phyloP scores from a whole-genome alignment of 2,113 vertebrate species.

The Gavia stellata region DNA sequence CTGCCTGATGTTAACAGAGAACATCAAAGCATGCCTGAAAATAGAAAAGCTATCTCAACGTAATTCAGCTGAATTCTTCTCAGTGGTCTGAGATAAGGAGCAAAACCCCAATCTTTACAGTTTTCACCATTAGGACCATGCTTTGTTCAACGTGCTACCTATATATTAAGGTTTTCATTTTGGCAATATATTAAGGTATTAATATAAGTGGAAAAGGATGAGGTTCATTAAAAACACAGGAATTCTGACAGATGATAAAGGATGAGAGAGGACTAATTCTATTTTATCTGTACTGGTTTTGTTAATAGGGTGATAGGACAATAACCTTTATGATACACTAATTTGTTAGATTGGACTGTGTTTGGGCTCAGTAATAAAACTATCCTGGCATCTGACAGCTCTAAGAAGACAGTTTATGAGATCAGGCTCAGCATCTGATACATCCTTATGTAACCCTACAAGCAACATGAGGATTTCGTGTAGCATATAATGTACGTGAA shows the following conservation, averaged over 20 bases:
- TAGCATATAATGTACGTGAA: not conserved
- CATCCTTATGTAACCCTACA: not conserved
- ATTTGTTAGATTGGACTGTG: not conserved
- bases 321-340: not conserved
- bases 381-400: not conserved
- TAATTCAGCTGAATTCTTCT: not conserved
- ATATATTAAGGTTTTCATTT: not conserved
- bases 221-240: not conserved
- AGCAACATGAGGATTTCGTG: not conserved
- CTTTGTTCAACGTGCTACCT: not conserved
- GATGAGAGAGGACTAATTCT: not conserved
- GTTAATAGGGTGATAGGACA: not conserved
- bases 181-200: not conserved
- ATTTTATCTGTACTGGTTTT: not conserved
- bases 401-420: not conserved
- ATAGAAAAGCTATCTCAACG: not conserved
- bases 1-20: not conserved
- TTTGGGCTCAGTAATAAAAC: not conserved
- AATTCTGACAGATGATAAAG: not conserved
- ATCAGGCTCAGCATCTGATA: not conserved
- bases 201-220: not conserved
- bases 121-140: not conserved
- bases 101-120: rapidly evolving
- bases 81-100: not conserved
- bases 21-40: not conserved